These are phyloP conservation scores for Coregonus clupeaformis DNA, from an alignment of 2,113 vertebrate genomes.

Conservation along the genomic window DNA sequence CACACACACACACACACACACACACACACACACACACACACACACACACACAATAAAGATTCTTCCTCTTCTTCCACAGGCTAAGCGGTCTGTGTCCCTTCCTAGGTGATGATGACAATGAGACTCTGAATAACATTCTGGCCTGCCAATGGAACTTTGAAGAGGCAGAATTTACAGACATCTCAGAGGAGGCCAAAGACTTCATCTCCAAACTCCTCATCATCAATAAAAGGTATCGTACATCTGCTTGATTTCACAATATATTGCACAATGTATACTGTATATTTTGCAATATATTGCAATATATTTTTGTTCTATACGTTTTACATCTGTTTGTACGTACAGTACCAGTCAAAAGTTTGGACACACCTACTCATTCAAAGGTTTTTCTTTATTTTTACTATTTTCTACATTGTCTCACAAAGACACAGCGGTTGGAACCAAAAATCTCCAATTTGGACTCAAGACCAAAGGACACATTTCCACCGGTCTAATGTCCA, in stretches of 20 bases:
- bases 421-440: no score
- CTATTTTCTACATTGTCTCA: no score
- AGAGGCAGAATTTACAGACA: slow-evolving; percentile 84
- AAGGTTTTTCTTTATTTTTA: no score
- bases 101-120: slow-evolving; percentile 87
- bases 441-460: no score
- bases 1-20: no score
- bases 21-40: background rate
- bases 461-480: no score
- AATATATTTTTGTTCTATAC: no score
- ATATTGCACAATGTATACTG: background rate
- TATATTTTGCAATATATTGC: background rate
- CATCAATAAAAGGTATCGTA: slow-evolving; percentile 85
- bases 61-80: slow-evolving; percentile 58
- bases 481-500: no score
- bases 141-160: slow-evolving; percentile 91
- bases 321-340: background rate
- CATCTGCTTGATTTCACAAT: background rate
- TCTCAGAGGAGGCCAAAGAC: slow-evolving; percentile 89
- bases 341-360: no score
- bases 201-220: slow-evolving; percentile 92
- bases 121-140: slow-evolving; percentile 95
- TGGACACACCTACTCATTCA: no score
- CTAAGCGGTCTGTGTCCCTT: slow-evolving; percentile 95
- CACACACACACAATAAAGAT: background rate